Conservation (phyloP, 2,797 vertebrate genomes). For the Apodemus agrarius region DNA sequence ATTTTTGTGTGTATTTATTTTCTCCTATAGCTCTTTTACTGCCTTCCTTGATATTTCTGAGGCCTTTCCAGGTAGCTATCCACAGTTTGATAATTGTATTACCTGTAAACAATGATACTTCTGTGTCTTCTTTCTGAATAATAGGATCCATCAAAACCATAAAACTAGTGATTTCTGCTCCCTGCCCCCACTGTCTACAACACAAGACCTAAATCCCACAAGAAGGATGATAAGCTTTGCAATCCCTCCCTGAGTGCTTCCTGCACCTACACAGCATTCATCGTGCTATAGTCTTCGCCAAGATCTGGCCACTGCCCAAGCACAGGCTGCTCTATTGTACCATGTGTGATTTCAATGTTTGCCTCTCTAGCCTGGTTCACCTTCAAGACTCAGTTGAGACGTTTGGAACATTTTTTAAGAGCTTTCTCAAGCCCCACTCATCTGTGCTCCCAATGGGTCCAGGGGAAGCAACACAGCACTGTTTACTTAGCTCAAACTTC, state of each 20-base stretch:
- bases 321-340: rapidly evolving
- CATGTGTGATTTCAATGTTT: too few relatives aligned
- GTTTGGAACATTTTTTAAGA: neutral
- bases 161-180: neutral
- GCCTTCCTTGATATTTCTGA: neutral
- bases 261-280: neutral
- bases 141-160: neutral
- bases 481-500: neutral
- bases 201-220: neutral
- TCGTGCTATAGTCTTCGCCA: rapidly evolving
- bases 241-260: neutral
- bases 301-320: neutral
- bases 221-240: neutral
- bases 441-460: rapidly evolving
- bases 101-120: neutral
- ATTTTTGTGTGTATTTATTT: constrained; percentile 18
- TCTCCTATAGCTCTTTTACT: neutral
- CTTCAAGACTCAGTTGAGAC: neutral
- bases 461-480: neutral
- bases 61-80: neutral
- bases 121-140: constrained; percentile 1
- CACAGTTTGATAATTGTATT: neutral
- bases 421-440: neutral
- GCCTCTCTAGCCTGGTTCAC: neutral
- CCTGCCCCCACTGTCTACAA: neutral